phyloP scores from a whole-genome alignment of 1,140 invertebrate species.

The Platorchestia sp. region DNA sequence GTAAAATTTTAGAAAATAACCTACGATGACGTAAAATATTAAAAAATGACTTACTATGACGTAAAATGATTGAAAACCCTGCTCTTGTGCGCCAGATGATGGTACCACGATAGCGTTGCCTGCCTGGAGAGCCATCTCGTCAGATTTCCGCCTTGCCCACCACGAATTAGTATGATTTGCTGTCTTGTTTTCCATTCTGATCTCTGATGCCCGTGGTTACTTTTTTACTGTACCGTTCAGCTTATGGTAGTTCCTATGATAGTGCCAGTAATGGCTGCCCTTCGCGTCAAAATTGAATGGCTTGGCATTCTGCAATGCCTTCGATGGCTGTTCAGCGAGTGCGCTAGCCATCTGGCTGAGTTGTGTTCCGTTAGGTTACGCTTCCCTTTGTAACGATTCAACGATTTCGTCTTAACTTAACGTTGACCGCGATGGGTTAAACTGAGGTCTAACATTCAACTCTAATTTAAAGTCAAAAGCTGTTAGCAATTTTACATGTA shows the following conservation, averaged over 20 bases:
- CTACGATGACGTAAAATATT: too few relatives aligned
- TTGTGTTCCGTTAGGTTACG: not conserved
- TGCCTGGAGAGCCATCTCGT: not conserved
- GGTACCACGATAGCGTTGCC: too few relatives aligned
- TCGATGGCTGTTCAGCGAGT: not conserved
- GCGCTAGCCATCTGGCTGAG: not conserved
- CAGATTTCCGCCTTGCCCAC: not conserved
- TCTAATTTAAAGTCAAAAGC: too few relatives aligned
- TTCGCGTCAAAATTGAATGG: not conserved
- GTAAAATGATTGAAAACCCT: too few relatives aligned
- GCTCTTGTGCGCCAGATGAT: too few relatives aligned
- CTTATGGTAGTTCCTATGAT: not conserved
- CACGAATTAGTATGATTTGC: not conserved
- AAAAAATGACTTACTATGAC: too few relatives aligned
- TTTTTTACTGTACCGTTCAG: not conserved
- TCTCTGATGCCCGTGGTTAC: not conserved
- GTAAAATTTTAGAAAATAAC: too few relatives aligned
- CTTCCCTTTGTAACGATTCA: too few relatives aligned
- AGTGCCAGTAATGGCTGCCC: not conserved
- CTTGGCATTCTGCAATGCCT: not conserved
- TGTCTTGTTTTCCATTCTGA: not conserved
- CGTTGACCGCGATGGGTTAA: too few relatives aligned
- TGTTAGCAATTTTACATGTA: too few relatives aligned
- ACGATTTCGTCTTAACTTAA: too few relatives aligned
- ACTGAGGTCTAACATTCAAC: too few relatives aligned